phyloP scores from a whole-genome alignment of 2,113 vertebrate genomes.

The Myotis lucifugus region DNA sequence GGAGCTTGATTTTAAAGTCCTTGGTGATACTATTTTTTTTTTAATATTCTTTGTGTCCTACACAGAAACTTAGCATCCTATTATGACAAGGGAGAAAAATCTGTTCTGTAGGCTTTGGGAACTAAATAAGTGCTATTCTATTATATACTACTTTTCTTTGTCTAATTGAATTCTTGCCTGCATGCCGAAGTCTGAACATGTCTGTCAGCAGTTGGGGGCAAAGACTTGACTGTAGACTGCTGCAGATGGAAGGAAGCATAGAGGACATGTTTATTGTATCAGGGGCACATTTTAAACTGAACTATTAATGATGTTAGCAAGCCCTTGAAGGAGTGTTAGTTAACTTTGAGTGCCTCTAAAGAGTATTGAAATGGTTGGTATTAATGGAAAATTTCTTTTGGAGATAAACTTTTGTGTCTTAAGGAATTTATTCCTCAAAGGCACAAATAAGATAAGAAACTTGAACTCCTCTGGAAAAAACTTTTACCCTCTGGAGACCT shows the following conservation, averaged over 20 bases:
- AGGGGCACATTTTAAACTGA: not conserved
- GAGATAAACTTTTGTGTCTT: constrained; percentile 45
- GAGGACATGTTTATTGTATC: not conserved
- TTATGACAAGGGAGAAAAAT: not conserved
- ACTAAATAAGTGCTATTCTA: not conserved
- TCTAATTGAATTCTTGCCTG: not conserved
- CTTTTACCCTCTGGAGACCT: not conserved
- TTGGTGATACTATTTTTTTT: not conserved
- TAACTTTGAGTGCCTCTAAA: not conserved
- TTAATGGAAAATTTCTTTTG: constrained; percentile 36
- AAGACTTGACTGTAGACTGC: not conserved
- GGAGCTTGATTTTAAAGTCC: not conserved
- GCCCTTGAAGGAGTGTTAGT: not conserved
- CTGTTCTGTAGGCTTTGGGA: not conserved
- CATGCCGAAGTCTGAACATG: not conserved
- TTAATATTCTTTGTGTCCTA: not conserved
- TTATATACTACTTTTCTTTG: not conserved
- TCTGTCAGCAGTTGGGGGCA: not conserved
- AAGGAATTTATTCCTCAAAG: constrained; percentile 32
- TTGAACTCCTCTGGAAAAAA: not conserved
- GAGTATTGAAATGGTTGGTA: not conserved
- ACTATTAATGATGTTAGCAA: not conserved
- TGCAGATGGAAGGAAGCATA: not conserved
- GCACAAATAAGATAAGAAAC: constrained; percentile 13
- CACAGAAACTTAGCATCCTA: not conserved